A percentile compares a stretch with the other conserved stretches of the same genome.
Conservation (phyloP, 2,113 vertebrate species). For the Rhizomys pruinosus region DNA sequence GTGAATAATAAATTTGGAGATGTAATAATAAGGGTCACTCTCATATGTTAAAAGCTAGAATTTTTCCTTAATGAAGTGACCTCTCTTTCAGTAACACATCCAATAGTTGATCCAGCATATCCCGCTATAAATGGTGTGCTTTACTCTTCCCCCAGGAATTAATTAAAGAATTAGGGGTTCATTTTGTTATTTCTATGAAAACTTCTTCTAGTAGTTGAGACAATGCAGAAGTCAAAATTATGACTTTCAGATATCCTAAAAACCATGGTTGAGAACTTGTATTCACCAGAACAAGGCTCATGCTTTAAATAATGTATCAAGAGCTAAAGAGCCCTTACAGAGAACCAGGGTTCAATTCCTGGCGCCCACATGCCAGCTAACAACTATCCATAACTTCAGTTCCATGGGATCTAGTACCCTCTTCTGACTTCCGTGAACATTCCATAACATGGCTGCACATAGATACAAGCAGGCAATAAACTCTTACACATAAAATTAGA, state of each 20-base stretch:
- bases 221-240: neutral
- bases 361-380: too few relatives aligned
- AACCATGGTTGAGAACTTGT: neutral
- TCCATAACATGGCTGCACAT: too few relatives aligned
- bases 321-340: too few relatives aligned
- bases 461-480: too few relatives aligned
- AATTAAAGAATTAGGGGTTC: neutral
- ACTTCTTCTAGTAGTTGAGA: neutral
- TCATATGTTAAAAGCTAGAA: neutral
- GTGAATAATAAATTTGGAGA: neutral
- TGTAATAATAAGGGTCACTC: neutral
- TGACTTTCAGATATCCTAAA: neutral
- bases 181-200: neutral
- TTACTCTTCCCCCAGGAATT: neutral
- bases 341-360: too few relatives aligned
- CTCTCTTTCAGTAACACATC: neutral
- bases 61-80: neutral
- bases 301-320: neutral
- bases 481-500: too few relatives aligned
- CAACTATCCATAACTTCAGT: too few relatives aligned
- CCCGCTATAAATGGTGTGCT: neutral
- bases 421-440: too few relatives aligned
- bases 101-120: neutral
- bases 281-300: neutral
- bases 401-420: too few relatives aligned